These are phyloP conservation scores for Eunapius fragilis DNA, from an alignment of 37 sponge, comb jelly and placozoan genomes.

Conservation along the genomic window DNA sequence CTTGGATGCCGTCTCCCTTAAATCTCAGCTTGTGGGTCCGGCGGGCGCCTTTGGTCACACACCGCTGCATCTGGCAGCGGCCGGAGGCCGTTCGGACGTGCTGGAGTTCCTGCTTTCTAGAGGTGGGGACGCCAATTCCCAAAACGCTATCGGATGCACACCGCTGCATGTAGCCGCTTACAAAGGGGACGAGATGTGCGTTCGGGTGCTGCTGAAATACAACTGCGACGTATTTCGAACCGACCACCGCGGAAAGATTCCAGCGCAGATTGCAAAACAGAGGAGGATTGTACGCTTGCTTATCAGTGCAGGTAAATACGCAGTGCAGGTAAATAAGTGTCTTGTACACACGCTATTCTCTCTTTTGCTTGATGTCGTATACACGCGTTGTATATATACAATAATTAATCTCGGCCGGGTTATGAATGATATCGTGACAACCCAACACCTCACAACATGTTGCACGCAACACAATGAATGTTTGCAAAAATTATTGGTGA, in stretches of 20 bases:
- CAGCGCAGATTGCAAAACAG: slow-evolving; percentile 50
- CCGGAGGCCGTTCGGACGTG: slow-evolving; percentile 36
- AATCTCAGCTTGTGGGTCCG: slow-evolving; percentile 9
- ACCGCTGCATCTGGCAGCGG: slow-evolving; percentile 74
- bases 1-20: background rate
- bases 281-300: slow-evolving; percentile 49
- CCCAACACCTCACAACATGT: too few species aligned
- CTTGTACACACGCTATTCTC: too few species aligned
- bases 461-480: too few species aligned
- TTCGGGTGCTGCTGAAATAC: slow-evolving; percentile 34
- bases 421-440: too few species aligned
- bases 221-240: slow-evolving; percentile 45
- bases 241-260: slow-evolving; percentile 63
- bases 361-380: too few species aligned
- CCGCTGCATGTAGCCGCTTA: slow-evolving; percentile 76
- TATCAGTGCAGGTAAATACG: slow-evolving; percentile 47
- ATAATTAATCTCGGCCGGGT: too few species aligned
- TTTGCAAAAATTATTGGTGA: too few species aligned
- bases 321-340: too few species aligned
- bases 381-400: too few species aligned
- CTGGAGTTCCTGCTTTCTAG: slow-evolving; percentile 32
- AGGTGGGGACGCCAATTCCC: slow-evolving; percentile 27
- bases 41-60: slow-evolving; percentile 78
- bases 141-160: slow-evolving; percentile 55
- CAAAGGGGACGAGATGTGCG: slow-evolving; percentile 60